Evolutionary conservation across 2,113 vertebrate species (phyloP), one percentile per base, ranked within the genome.

Genomic region (Cichladusa arquata): DNA sequence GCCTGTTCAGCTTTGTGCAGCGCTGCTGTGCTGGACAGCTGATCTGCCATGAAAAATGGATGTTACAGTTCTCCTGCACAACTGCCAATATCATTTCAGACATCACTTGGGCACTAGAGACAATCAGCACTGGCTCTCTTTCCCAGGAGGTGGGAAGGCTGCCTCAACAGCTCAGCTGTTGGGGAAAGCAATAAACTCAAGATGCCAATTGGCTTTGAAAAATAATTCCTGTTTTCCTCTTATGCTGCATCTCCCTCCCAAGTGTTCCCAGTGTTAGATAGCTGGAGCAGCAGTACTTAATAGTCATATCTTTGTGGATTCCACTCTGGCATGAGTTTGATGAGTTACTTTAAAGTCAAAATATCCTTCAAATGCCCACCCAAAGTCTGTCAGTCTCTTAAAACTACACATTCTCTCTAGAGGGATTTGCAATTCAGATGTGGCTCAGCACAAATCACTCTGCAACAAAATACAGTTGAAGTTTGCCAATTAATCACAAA

Each of bases 351-450:
- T 62, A 74, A 94, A 96, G 79, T 62, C 66, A 88, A 81, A 88
- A 88, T 73, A 94, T 10, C 54, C 51, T 92, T 88, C 51, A 62
- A 88, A 88, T 94, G 79, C 64, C 85, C 93, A 94, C 85, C 91
- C 92, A 78, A 88, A 78, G 40, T 73, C 92, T 94, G 72, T 54
- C 79, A 88, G 28, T 72, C 74, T 88, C 88, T 58, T 56, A 58
- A 62, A 7, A 77, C 16, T 73, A 47, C 14, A 40, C 64, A 36
- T 67, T 56, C 24, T 86, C 69, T 67, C 60, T 40, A 48, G 85
- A 71, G 64, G 64, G 31, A 78, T 88, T 92, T 92, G 85, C 56
- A 78, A 53, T 64, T 62, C 64, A 92, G 56, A 70, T 2, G 5
- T 15, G 56, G 72, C 65, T 95, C 82, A 86, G 74, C 6, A 1